phyloP scores from a whole-genome alignment of 1,140 invertebrate species.

The Trichomalopsis sarcophagae region DNA sequence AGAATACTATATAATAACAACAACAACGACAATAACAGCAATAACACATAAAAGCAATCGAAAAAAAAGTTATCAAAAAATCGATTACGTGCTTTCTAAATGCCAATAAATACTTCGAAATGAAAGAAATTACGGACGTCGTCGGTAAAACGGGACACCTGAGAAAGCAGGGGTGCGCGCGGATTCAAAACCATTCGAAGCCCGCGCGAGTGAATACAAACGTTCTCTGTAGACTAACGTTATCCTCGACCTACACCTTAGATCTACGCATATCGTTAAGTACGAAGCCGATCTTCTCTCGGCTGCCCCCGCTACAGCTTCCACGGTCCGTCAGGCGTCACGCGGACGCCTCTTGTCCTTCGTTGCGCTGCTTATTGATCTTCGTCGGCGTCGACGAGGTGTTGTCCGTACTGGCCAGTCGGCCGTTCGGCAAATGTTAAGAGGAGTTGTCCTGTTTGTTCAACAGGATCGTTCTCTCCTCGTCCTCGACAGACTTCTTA shows the following conservation, averaged over 20 bases:
- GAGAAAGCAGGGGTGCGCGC: background rate
- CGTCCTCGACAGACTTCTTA: slow-evolving; percentile 61
- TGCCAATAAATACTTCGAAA: background rate
- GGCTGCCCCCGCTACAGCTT: background rate
- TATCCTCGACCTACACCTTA: slow-evolving; percentile 25
- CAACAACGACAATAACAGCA: background rate
- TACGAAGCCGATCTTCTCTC: slow-evolving; percentile 61
- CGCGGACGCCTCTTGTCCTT: slow-evolving; percentile 60
- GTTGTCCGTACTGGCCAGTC: slow-evolving; percentile 46
- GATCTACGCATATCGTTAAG: slow-evolving; percentile 63
- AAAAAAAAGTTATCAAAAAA: background rate
- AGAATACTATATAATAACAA: background rate
- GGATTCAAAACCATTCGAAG: slow-evolving; percentile 23
- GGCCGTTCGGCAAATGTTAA: slow-evolving; percentile 68
- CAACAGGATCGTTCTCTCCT: slow-evolving; percentile 66
- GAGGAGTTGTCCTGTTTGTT: slow-evolving; percentile 59
- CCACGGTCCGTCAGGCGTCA: slow-evolving; percentile 58
- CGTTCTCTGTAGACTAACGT: background rate
- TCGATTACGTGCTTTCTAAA: background rate
- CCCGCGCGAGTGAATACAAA: background rate
- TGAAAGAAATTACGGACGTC: background rate
- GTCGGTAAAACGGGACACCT: background rate
- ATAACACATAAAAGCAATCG: background rate
- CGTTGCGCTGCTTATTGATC: slow-evolving; percentile 55
- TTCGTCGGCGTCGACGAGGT: slow-evolving; percentile 50